These are phyloP conservation scores for Sphaeramia orbicularis DNA, from an alignment of 2,797 vertebrate genomes.

Conservation along the genomic window DNA sequence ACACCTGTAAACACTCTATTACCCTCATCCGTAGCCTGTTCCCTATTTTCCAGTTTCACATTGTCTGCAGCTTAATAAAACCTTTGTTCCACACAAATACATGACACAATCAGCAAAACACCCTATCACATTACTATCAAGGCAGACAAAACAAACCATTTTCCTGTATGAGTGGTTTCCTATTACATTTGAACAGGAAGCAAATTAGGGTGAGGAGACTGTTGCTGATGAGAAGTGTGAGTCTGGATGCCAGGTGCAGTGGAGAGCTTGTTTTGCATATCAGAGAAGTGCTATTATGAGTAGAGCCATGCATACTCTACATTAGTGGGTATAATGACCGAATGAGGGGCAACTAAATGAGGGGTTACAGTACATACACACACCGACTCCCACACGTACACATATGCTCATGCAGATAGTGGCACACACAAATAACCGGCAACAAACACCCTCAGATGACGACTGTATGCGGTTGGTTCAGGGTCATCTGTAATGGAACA, in stretches of 20 bases:
- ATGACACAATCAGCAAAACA: conserved; percentile 46
- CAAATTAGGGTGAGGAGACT: conserved; percentile 73
- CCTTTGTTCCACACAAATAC: conserved; percentile 64
- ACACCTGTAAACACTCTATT: conserved; percentile 72
- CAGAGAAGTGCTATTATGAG: conserved; percentile 82
- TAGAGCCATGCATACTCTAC: conserved; percentile 69
- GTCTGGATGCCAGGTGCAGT: conserved; percentile 80
- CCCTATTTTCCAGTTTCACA: conserved; percentile 50
- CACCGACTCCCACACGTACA: conserved; percentile 4
- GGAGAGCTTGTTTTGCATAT: conserved; percentile 84
- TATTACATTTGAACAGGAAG: conserved; percentile 79
- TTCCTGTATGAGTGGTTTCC: conserved; percentile 76
- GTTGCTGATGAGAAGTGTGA: conserved; percentile 71
- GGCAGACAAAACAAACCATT: conserved; percentile 80
- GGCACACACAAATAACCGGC: conserved; percentile 10
- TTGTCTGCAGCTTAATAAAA: conserved; percentile 53
- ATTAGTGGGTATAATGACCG: conserved; percentile 80
- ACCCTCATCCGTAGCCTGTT: conserved; percentile 47
- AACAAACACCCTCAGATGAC: conserved; percentile 30
- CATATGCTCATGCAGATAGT: conserved; percentile 1
- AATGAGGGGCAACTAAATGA: conserved; percentile 75
- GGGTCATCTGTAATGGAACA: conserved; percentile 72
- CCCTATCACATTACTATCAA: conserved; percentile 72
- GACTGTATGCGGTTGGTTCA: conserved; percentile 36
- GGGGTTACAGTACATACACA: conserved; percentile 50